phyloP scores from a whole-genome alignment of 2,797 vertebrate genomes.

The Macroramphosus scolopax region DNA sequence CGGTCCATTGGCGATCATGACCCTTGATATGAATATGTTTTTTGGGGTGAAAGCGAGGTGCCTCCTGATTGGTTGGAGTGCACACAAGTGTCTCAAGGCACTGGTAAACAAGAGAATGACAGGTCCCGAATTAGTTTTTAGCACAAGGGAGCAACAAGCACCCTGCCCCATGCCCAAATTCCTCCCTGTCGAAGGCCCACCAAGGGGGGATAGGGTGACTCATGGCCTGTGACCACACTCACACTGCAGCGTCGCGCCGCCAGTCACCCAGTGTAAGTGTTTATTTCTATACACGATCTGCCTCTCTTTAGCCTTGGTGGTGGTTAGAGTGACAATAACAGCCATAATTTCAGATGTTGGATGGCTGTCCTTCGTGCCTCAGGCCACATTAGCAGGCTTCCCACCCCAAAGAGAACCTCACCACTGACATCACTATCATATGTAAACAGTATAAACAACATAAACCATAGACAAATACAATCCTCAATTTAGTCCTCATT shows the following conservation, averaged over 20 bases:
- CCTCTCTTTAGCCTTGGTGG: conserved; percentile 70
- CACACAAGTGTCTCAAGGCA: conserved; percentile 48
- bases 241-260: conserved; percentile 53
- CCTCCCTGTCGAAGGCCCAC: conserved; percentile 62
- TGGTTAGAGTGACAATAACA: conserved; percentile 71
- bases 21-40: conserved; percentile 20
- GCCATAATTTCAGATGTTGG: conserved; percentile 71
- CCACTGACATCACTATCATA: conserved; percentile 37
- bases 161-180: conserved; percentile 68
- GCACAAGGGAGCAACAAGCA: conserved; percentile 68
- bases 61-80: conserved; percentile 46
- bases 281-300: conserved; percentile 74
- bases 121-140: conserved; percentile 75
- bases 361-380: conserved; percentile 55
- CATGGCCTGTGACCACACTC: conserved; percentile 70
- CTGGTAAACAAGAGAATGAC: conserved; percentile 76
- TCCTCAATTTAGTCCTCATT: too few relatives aligned
- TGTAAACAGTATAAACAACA: conserved; percentile 26
- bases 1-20: conserved; percentile 4
- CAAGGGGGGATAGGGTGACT: conserved; percentile 68
- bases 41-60: too few relatives aligned
- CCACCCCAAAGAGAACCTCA: conserved; percentile 43
- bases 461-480: too few relatives aligned
- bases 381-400: conserved; percentile 69
- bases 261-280: conserved; percentile 62